Percentiles rank a stretch among this genome's conserved stretches.
Conservation (phyloP, 2,113 vertebrate species). For the Psephotus haematonotus region DNA sequence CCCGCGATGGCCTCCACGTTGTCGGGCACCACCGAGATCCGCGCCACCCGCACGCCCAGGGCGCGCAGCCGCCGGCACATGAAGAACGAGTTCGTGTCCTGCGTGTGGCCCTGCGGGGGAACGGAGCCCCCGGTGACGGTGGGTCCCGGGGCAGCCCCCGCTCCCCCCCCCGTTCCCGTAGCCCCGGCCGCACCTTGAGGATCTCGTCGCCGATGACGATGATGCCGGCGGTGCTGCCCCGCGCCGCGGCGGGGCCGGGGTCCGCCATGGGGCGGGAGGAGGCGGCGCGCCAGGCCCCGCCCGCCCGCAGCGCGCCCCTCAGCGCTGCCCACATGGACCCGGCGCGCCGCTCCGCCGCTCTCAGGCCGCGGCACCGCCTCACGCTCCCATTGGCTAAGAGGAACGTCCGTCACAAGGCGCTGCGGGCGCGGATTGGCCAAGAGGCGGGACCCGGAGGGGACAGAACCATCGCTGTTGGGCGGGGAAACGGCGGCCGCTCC, state of each 20-base stretch:
- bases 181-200: conserved; percentile 82
- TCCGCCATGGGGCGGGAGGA: conserved; percentile 79
- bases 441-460: neutral
- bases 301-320: conserved; percentile 46
- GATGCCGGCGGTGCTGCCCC: conserved; percentile 86
- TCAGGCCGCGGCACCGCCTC: neutral
- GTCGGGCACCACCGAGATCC: conserved; percentile 88
- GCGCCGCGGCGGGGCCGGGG: conserved; percentile 70
- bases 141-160: too few relatives aligned
- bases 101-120: conserved; percentile 85
- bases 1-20: conserved; percentile 83
- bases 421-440: neutral
- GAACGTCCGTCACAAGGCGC: rapidly evolving
- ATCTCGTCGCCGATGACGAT: conserved; percentile 95
- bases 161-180: too few relatives aligned
- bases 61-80: conserved; percentile 85
- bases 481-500: too few relatives aligned
- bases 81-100: conserved; percentile 92
- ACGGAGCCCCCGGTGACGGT: neutral
- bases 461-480: neutral
- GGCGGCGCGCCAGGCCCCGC: conserved; percentile 57
- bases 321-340: conserved; percentile 46
- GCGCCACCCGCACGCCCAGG: conserved; percentile 86
- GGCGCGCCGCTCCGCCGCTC: neutral
- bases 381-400: rapidly evolving